phyloP scores from a whole-genome alignment of 2,888 invertebrate genomes.

The Hermaeophaga mercurialis region DNA sequence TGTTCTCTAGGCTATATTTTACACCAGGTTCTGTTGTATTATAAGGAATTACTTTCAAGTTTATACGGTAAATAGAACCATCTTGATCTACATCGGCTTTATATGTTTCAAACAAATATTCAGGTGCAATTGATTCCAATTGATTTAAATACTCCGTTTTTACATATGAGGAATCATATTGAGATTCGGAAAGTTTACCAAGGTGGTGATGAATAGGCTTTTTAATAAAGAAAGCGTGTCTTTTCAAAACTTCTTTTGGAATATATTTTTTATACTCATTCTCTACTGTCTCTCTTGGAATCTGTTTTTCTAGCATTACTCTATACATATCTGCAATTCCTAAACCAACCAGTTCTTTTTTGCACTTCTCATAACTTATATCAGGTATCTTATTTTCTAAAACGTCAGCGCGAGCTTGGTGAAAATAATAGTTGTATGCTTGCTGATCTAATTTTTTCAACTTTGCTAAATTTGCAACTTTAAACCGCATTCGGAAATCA shows the following conservation, averaged over 20 bases:
- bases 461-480: constrained; percentile 67
- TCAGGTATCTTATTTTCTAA: constrained; percentile 79
- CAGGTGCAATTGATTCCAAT: constrained; percentile 78
- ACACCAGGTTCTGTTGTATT: constrained; percentile 70
- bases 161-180: constrained; percentile 71
- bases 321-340: constrained; percentile 89
- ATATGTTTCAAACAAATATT: constrained; percentile 79
- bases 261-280: constrained; percentile 83
- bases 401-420: constrained; percentile 83
- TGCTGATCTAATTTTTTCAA: constrained; percentile 71
- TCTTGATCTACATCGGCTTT: constrained; percentile 70
- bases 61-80: constrained; percentile 71
- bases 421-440: constrained; percentile 85
- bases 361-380: constrained; percentile 77
- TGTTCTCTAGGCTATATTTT: constrained; percentile 65
- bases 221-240: constrained; percentile 76
- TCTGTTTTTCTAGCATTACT: constrained; percentile 76
- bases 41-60: constrained; percentile 68
- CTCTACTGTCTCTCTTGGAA: constrained; percentile 70
- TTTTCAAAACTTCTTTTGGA: constrained; percentile 76
- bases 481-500: constrained; percentile 82
- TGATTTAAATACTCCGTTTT: constrained; percentile 83
- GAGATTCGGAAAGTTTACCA: constrained; percentile 62
- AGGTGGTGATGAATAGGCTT: constrained; percentile 75
- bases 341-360: constrained; percentile 79